phyloP scores from a whole-genome alignment of 2,797 vertebrate genomes.

The Malacoraja senta region DNA sequence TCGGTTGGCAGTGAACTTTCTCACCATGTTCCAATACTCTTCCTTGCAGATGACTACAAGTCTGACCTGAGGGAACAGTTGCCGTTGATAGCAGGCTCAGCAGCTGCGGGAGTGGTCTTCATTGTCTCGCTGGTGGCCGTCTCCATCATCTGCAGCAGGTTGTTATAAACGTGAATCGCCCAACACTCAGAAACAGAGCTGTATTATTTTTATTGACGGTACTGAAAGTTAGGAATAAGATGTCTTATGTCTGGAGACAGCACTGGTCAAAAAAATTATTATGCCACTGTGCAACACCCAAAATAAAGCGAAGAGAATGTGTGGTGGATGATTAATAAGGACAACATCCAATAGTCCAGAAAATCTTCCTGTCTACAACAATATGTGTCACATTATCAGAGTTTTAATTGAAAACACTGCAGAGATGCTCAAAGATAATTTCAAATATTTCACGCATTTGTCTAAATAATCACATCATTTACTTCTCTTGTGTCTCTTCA shows the following conservation, averaged over 20 bases:
- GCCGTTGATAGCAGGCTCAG: conserved; percentile 89
- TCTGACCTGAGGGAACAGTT: conserved; percentile 93
- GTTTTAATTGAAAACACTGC: too few relatives aligned
- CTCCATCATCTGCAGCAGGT: conserved; percentile 98
- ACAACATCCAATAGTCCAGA: too few relatives aligned
- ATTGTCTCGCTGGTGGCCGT: conserved; percentile 93
- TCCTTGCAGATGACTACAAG: conserved; percentile 85
- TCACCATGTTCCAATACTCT: conserved; percentile 30
- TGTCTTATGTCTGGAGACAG: not conserved
- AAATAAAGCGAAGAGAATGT: too few relatives aligned
- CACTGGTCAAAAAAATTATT: not conserved
- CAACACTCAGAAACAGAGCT: not conserved
- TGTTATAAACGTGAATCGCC: not conserved
- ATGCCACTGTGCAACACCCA: too few relatives aligned
- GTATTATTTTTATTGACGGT: not conserved
- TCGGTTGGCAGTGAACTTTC: conserved; percentile 1
- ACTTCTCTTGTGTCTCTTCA: not conserved
- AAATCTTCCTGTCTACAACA: too few relatives aligned
- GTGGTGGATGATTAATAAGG: too few relatives aligned
- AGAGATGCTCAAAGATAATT: not conserved
- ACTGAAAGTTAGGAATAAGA: not conserved
- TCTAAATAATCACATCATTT: not conserved
- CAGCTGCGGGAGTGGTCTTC: conserved; percentile 89
- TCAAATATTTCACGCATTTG: not conserved
- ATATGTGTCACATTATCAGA: too few relatives aligned